Evolutionary conservation across 2,113 vertebrate species (phyloP).

Genomic region (Donacobius atricapilla): DNA sequence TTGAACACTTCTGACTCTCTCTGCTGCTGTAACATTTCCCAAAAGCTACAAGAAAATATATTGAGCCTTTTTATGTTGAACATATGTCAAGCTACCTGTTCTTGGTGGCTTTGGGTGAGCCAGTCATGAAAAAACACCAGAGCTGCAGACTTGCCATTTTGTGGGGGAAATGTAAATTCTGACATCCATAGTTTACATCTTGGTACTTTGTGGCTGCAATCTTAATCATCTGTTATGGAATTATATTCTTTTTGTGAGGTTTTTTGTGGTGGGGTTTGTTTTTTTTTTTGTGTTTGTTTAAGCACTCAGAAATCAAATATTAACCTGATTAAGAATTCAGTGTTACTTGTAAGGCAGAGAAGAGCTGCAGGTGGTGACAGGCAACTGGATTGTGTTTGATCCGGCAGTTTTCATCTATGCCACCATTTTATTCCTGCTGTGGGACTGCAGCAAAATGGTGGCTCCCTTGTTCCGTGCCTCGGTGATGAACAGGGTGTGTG

Average conservation of each 20-base stretch:
- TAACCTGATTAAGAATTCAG: too few species aligned
- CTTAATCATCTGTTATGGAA: background rate
- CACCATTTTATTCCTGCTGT: slow-evolving; percentile 62
- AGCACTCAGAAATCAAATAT: background rate
- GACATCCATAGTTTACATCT: background rate
- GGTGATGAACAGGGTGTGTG: background rate
- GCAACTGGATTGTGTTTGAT: slow-evolving; percentile 46
- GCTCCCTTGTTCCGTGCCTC: background rate
- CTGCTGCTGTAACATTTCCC: background rate
- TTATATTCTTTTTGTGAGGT: background rate
- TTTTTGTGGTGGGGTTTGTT: background rate
- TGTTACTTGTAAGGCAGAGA: too few species aligned
- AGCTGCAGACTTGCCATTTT: background rate
- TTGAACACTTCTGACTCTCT: background rate
- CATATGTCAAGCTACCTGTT: background rate
- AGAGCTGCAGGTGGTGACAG: slow-evolving; percentile 48
- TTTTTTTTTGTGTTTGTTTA: background rate
- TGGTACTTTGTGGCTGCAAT: background rate
- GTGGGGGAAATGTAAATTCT: background rate
- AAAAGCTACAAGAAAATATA: background rate
- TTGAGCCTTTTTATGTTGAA: background rate
- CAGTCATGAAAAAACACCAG: background rate
- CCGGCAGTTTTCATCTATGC: slow-evolving; percentile 65
- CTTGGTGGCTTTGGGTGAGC: background rate
- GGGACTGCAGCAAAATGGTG: slow-evolving; percentile 68